Evolutionary conservation across 2,888 invertebrate species (phyloP).

Genomic region (Stramonita haemastoma): DNA sequence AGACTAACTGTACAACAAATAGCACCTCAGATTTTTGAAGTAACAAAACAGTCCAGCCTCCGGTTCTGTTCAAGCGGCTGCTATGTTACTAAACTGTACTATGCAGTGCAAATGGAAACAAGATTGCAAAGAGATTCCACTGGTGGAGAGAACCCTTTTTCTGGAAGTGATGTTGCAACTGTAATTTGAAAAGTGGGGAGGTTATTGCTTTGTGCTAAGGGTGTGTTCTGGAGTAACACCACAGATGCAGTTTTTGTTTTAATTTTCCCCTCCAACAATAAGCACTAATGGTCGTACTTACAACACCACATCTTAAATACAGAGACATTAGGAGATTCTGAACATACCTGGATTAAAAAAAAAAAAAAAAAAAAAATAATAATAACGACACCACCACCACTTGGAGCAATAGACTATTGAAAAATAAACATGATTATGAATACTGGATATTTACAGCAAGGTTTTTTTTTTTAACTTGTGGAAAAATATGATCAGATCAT

Average conservation of each 20-base stretch:
- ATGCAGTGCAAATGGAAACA: background rate
- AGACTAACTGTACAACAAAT: background rate
- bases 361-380: too few species aligned
- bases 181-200: too few species aligned
- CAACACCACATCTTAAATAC: background rate
- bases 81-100: background rate
- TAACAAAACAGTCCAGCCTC: background rate
- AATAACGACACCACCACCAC: too few species aligned
- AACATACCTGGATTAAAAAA: too few species aligned
- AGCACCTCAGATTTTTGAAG: constrained; percentile 15
- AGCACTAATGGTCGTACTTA: background rate
- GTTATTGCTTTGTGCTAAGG: too few species aligned
- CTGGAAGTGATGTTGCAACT: too few species aligned
- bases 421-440: background rate
- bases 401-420: too few species aligned
- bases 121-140: background rate
- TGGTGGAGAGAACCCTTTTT: too few species aligned
- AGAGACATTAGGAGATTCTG: too few species aligned
- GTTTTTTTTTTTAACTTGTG: background rate
- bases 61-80: background rate
- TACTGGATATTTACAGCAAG: background rate
- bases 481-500: background rate
- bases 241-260: too few species aligned
- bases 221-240: too few species aligned
- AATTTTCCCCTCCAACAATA: too few species aligned